A percentile compares a stretch with the other conserved stretches of the same genome.
Conservation (phyloP, 2,888 invertebrate genomes). For the Oscheius sp. region DNA sequence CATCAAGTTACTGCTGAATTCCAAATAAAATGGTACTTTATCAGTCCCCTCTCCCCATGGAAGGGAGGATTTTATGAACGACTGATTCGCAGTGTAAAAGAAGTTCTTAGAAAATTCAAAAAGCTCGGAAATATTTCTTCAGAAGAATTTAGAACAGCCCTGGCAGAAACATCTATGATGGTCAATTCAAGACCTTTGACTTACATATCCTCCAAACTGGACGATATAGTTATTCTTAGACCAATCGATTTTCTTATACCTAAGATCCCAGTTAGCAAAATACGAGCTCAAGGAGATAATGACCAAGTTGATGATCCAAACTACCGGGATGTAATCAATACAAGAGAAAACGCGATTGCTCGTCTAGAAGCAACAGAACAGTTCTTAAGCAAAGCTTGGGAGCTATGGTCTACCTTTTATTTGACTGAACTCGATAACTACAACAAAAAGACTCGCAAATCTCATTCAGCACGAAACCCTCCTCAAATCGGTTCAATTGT, state of each 20-base stretch:
- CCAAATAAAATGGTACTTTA: conserved; percentile 18
- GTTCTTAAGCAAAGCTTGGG: neutral
- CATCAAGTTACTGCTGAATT: neutral
- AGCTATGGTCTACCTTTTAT: neutral
- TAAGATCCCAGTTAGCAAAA: neutral
- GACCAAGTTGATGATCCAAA: neutral
- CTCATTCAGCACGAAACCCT: neutral
- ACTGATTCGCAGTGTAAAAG: conserved; percentile 22
- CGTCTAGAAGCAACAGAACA: neutral
- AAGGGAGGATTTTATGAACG: conserved; percentile 30
- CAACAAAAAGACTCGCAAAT: neutral
- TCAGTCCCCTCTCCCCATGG: conserved; percentile 28
- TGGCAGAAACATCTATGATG: conserved; percentile 17
- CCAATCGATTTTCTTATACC: conserved; percentile 13
- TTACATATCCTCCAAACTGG: neutral
- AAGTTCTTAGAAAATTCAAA: neutral
- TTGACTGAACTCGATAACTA: neutral
- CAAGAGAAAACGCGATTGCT: neutral
- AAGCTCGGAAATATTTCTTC: neutral
- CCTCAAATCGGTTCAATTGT: neutral
- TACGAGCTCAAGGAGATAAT: neutral
- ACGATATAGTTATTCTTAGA: neutral
- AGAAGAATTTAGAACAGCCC: conserved; percentile 7
- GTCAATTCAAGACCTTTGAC: conserved; percentile 31
- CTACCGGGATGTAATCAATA: neutral